phyloP scores from a whole-genome alignment of 2,888 invertebrate genomes.

The Sinentomon sp. region DNA sequence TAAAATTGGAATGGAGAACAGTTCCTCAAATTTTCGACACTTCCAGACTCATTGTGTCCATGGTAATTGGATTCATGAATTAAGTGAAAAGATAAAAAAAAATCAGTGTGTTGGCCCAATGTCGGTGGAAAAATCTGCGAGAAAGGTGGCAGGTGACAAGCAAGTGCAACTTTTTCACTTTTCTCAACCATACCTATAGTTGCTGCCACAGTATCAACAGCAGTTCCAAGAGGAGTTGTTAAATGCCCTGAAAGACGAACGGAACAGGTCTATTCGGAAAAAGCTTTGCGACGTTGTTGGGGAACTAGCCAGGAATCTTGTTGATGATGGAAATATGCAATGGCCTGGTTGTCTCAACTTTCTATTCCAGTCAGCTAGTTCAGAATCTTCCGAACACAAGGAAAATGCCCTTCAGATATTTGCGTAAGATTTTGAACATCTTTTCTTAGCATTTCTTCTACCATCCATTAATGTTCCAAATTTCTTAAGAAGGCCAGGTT shows the following conservation, averaged over 20 bases:
- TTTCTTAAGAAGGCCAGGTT: too few species aligned
- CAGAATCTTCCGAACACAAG: constrained; percentile 50
- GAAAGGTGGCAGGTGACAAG: too few species aligned
- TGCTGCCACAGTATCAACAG: constrained; percentile 50
- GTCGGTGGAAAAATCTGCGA: too few species aligned
- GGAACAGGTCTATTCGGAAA: constrained; percentile 37
- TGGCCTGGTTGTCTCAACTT: constrained; percentile 88
- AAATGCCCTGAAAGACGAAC: constrained; percentile 53
- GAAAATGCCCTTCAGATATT: constrained; percentile 86
- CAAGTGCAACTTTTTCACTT: too few species aligned
- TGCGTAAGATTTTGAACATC: constrained; percentile 31
- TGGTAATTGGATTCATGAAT: too few species aligned
- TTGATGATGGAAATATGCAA: constrained; percentile 80
- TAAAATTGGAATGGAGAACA: too few species aligned
- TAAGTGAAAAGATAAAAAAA: too few species aligned
- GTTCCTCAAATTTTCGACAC: too few species aligned
- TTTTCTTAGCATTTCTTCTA: neutral
- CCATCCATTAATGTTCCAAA: neutral
- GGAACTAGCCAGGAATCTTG: constrained; percentile 78
- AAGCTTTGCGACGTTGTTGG: constrained; percentile 88
- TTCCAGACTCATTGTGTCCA: too few species aligned
- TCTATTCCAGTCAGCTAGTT: constrained; percentile 76
- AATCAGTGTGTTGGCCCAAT: too few species aligned
- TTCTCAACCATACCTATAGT: too few species aligned
- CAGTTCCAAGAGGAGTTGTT: constrained; percentile 67